Conservation (phyloP, 1,140 invertebrate genomes). For the Sycophila sp. region DNA sequence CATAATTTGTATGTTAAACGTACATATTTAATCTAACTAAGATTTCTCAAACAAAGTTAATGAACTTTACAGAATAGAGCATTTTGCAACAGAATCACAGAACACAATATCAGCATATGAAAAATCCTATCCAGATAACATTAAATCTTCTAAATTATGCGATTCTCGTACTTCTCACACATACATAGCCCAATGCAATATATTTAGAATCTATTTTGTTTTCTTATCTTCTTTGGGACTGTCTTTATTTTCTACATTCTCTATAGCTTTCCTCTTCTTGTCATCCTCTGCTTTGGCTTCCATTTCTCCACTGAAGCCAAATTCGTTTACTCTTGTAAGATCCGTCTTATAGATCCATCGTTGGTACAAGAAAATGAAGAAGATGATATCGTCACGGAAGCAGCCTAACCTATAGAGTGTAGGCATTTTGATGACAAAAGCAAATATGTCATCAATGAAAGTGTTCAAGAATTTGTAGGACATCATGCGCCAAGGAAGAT, state of each 20-base stretch:
- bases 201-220: constrained; percentile 28
- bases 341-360: constrained; percentile 98
- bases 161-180: too few relatives aligned
- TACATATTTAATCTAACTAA: too few relatives aligned
- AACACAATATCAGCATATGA: constrained; percentile 9
- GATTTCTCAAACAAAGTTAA: too few relatives aligned
- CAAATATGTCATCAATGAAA: constrained; percentile 99
- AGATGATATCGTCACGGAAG: constrained; percentile 98
- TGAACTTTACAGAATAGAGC: too few relatives aligned
- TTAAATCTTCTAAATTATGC: too few relatives aligned
- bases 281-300: constrained; percentile 48
- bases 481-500: constrained; percentile 99
- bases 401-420: constrained; percentile 95
- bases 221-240: constrained; percentile 36
- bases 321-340: constrained; percentile 94
- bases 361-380: constrained; percentile 99
- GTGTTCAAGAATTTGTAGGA: constrained; percentile 99
- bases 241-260: constrained; percentile 19
- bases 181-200: background rate
- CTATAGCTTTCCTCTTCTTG: constrained; percentile 25
- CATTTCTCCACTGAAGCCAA: constrained; percentile 88
- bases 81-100: too few relatives aligned
- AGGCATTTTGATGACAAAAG: constrained; percentile 99
- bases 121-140: constrained; percentile 4
- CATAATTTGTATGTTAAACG: too few relatives aligned